phyloP scores from a whole-genome alignment of 2,888 invertebrate genomes.

The Dryadula phaetusa region DNA sequence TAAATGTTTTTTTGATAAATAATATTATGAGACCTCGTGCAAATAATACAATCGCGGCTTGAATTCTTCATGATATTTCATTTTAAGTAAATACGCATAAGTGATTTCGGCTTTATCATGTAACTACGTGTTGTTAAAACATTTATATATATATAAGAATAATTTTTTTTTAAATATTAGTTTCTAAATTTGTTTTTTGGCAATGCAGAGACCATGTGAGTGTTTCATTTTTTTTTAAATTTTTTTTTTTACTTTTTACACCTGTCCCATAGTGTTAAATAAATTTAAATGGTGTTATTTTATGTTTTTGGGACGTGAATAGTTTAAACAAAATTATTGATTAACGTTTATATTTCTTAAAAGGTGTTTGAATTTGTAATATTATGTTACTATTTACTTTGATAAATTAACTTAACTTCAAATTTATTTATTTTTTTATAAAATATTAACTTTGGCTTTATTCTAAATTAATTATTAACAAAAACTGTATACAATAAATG shows the following conservation, averaged over 20 bases:
- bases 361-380: too few species aligned
- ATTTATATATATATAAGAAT: neutral
- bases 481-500: too few species aligned
- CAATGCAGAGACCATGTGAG: conserved; percentile 22
- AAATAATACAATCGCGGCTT: conserved; percentile 2
- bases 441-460: too few species aligned
- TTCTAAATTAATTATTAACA: too few species aligned
- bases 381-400: too few species aligned
- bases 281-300: neutral
- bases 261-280: neutral
- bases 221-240: neutral
- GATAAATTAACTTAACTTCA: too few species aligned
- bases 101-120: conserved; percentile 2
- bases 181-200: conserved; percentile 13
- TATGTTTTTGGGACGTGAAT: neutral
- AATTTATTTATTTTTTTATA: too few species aligned
- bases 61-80: neutral
- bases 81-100: conserved; percentile 9
- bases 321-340: neutral
- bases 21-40: conserved; percentile 10
- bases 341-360: neutral
- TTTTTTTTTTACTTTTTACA: neutral
- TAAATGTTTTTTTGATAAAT: conserved; percentile 3
- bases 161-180: neutral
- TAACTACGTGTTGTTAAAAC: conserved; percentile 6